Conservation (phyloP, 2,888 invertebrate species). For the Rhodophaea formosa region DNA sequence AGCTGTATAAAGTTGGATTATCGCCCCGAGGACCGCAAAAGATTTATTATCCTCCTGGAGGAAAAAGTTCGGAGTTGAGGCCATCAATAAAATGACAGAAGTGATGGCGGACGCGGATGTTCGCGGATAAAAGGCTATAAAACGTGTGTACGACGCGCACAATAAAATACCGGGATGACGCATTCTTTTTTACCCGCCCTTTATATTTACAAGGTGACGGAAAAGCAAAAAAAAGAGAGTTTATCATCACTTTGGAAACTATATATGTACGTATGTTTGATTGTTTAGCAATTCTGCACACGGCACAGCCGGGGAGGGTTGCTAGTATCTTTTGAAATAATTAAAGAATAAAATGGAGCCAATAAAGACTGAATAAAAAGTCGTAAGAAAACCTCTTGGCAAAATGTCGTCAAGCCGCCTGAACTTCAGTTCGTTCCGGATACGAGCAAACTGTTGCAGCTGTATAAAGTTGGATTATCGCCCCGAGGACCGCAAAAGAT, state of each 20-base stretch:
- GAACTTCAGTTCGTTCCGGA: neutral
- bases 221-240: no score
- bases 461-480: slow-evolving; percentile 15
- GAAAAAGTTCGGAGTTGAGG: slow-evolving; percentile 20
- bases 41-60: slow-evolving; percentile 27
- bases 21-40: slow-evolving; percentile 15
- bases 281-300: no score
- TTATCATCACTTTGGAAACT: no score
- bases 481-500: slow-evolving; percentile 21
- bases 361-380: no score
- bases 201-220: no score
- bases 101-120: slow-evolving; percentile 8
- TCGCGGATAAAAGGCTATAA: slow-evolving; percentile 11
- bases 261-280: no score
- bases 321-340: no score
- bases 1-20: slow-evolving; percentile 15
- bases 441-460: slow-evolving; percentile 14
- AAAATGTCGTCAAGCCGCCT: neutral
- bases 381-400: no score
- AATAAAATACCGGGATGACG: no score
- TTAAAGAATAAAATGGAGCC: neutral
- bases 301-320: no score
- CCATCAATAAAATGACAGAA: slow-evolving; percentile 23
- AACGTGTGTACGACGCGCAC: neutral
- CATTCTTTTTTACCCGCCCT: no score